Evolutionary conservation across 2,888 invertebrate genomes (phyloP).

Genomic region (Nomada ferruginata): DNA sequence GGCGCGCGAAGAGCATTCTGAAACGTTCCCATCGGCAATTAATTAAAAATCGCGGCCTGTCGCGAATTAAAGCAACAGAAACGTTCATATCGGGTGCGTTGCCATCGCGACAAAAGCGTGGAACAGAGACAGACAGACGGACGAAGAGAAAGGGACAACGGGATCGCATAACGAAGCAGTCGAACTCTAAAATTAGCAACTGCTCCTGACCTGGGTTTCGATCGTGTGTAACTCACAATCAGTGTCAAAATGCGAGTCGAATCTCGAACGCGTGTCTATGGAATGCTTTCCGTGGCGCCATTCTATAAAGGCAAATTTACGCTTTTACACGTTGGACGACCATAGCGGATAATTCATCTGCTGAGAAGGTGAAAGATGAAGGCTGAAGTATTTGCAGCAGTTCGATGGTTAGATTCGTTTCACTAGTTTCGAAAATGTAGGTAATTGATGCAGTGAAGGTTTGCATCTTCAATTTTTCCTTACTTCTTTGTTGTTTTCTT

Average conservation of each 20-base stretch:
- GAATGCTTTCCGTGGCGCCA: constrained; percentile 32
- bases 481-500: neutral
- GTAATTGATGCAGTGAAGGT: too few relatives aligned
- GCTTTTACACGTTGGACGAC: neutral
- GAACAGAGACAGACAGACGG: too few relatives aligned
- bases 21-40: constrained; percentile 11
- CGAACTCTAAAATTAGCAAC: constrained; percentile 62
- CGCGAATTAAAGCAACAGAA: constrained; percentile 22
- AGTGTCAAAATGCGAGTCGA: constrained; percentile 45
- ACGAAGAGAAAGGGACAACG: neutral
- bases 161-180: constrained; percentile 48
- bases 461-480: too few relatives aligned
- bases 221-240: constrained; percentile 35
- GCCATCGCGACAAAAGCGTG: constrained; percentile 29
- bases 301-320: neutral
- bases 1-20: neutral
- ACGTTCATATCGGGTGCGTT: constrained; percentile 27
- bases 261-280: constrained; percentile 41
- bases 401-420: too few relatives aligned
- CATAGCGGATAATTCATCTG: too few relatives aligned
- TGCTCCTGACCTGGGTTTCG: constrained; percentile 64
- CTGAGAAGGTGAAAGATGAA: too few relatives aligned
- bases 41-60: constrained; percentile 35
- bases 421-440: too few relatives aligned
- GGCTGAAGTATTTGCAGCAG: too few relatives aligned